A percentile compares a stretch with the other conserved stretches of the same genome.
Evolutionary conservation across 2,113 vertebrate species (phyloP).

Genomic region (Thunnus maccoyii): DNA sequence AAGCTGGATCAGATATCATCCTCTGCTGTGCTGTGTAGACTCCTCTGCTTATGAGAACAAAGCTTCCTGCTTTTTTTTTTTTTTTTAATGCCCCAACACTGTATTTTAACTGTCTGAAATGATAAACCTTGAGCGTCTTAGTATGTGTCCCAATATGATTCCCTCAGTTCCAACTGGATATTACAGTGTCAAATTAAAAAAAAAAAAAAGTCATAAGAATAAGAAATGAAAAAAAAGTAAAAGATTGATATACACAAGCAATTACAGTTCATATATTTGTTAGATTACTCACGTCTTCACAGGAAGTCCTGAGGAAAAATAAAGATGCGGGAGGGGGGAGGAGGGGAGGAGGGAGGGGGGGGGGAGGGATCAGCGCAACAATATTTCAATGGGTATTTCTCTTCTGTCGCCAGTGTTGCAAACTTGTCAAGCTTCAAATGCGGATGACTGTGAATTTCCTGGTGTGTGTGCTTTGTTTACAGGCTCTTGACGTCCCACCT

Average conservation of each 20-base stretch:
- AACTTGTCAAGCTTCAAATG: slow-evolving; percentile 76
- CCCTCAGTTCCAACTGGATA: slow-evolving; percentile 12
- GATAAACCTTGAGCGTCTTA: neutral
- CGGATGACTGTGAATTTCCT: slow-evolving; percentile 74
- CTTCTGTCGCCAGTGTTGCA: slow-evolving; percentile 55
- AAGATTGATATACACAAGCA: slow-evolving; percentile 49
- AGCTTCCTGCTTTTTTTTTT: slow-evolving; percentile 25
- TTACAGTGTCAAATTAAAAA: slow-evolving; percentile 25
- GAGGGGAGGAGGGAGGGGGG: neutral
- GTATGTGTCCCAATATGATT: neutral
- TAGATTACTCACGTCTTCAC: slow-evolving; percentile 47
- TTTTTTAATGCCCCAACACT: neutral
- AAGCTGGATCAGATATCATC: slow-evolving; percentile 74
- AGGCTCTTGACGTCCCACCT: slow-evolving; percentile 81
- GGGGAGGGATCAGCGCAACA: slow-evolving; percentile 8
- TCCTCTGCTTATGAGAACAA: slow-evolving; percentile 55
- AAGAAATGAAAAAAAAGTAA: slow-evolving; percentile 26
- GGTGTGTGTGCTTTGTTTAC: slow-evolving; percentile 80
- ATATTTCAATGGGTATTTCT: slow-evolving; percentile 58
- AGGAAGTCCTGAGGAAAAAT: slow-evolving; percentile 63
- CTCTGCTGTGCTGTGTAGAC: slow-evolving; percentile 46
- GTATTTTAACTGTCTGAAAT: slow-evolving; percentile 18
- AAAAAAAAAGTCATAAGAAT: slow-evolving; percentile 20
- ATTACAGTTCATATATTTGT: slow-evolving; percentile 57
- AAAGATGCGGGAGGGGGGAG: slow-evolving; percentile 14